These are phyloP conservation scores for Pyrrhia umbra DNA, from an alignment of 2,888 invertebrate species.

Conservation along the genomic window DNA sequence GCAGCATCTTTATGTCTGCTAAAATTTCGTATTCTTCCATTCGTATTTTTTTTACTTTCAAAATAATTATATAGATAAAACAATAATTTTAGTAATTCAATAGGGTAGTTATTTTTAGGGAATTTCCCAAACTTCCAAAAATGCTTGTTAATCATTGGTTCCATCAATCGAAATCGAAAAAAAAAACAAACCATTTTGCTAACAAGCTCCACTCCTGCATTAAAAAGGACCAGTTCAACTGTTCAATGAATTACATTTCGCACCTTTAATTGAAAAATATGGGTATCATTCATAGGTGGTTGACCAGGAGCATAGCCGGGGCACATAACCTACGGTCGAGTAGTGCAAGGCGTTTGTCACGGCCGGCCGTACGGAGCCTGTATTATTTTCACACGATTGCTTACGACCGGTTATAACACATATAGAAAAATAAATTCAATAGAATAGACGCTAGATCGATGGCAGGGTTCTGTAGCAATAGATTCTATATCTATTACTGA, in stretches of 20 bases:
- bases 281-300: conserved; percentile 33
- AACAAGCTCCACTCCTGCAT: conserved; percentile 12
- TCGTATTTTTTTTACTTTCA: no score
- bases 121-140: not conserved
- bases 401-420: conserved; percentile 77
- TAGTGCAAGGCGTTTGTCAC: conserved; percentile 58
- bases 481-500: not conserved
- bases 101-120: no score
- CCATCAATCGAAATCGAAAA: conserved; percentile 19
- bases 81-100: no score
- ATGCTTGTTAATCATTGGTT: not conserved
- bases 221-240: conserved; percentile 17
- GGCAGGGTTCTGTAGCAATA: conserved; percentile 61
- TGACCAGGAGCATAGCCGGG: conserved; percentile 39
- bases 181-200: conserved; percentile 4
- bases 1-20: no score
- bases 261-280: conserved; percentile 54
- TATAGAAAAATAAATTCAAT: conserved; percentile 68
- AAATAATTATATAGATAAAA: no score
- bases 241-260: conserved; percentile 37
- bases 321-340: conserved; percentile 25
- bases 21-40: no score
- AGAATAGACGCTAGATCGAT: conserved; percentile 43
- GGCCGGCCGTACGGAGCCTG: conserved; percentile 44
- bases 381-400: conserved; percentile 82